phyloP scores from a whole-genome alignment of 2,888 invertebrate genomes.

The Hirtodrosophila histrioides region DNA sequence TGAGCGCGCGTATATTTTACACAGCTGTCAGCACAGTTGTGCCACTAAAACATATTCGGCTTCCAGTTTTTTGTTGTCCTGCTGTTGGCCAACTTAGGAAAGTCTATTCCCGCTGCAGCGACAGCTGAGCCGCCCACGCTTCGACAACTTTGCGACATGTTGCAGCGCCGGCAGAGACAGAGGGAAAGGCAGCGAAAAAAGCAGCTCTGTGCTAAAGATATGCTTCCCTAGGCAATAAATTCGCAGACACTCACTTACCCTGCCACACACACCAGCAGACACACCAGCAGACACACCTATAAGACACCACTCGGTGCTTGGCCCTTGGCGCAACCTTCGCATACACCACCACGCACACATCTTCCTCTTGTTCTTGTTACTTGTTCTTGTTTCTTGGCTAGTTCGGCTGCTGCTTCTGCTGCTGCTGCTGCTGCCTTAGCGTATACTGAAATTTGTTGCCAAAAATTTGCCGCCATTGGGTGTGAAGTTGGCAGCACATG shows the following conservation, averaged over 20 bases:
- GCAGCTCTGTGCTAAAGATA: constrained; percentile 66
- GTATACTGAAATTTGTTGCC: constrained; percentile 71
- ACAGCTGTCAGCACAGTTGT: constrained; percentile 78
- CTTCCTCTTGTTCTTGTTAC: constrained; percentile 25
- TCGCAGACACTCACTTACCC: constrained; percentile 53
- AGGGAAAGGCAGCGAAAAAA: constrained; percentile 26
- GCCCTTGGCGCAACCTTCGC: constrained; percentile 18
- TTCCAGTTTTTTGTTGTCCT: constrained; percentile 46
- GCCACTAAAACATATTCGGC: constrained; percentile 78
- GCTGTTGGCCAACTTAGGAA: constrained; percentile 46
- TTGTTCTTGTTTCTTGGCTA: constrained; percentile 23
- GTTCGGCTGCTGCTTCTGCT: constrained; percentile 34
- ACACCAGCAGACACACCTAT: constrained; percentile 29
- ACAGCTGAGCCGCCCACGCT: constrained; percentile 65
- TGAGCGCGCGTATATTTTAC: constrained; percentile 76
- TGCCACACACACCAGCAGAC: constrained; percentile 21
- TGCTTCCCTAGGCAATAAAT: constrained; percentile 81
- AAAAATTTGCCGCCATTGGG: constrained; percentile 79
- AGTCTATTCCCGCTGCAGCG: constrained; percentile 59
- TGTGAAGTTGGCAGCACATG: constrained; percentile 73
- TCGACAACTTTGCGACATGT: constrained; percentile 80
- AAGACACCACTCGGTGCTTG: constrained; percentile 25
- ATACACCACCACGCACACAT: constrained; percentile 21
- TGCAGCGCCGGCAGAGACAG: constrained; percentile 48
- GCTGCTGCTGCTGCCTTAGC: constrained; percentile 35